Percentiles rank a stretch among this genome's conserved stretches.
Evolutionary conservation across 2,797 vertebrate genomes (phyloP).

Genomic region (Myoxocephalus aenaeus): DNA sequence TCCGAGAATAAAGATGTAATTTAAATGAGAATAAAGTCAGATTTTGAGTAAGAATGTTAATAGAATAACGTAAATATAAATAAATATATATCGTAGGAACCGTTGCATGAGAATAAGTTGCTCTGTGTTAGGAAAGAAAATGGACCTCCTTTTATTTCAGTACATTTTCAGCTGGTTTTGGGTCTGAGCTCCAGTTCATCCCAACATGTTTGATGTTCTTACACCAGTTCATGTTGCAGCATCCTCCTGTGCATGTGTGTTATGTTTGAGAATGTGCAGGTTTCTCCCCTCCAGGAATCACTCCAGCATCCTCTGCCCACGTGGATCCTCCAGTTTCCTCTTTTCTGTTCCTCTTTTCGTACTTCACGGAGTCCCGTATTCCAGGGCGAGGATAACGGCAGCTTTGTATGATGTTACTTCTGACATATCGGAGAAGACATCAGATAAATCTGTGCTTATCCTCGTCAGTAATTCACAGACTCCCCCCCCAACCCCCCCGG

Average conservation of each 20-base stretch:
- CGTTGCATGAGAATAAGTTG: background rate
- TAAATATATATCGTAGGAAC: background rate
- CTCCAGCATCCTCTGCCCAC: slow-evolving; percentile 8
- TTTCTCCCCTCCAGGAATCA: background rate
- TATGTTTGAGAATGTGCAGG: background rate
- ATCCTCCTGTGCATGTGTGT: background rate
- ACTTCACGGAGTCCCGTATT: slow-evolving; percentile 49
- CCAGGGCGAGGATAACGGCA: slow-evolving; percentile 85
- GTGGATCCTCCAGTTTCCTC: slow-evolving; percentile 17
- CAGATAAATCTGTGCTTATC: slow-evolving; percentile 92
- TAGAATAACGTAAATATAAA: background rate
- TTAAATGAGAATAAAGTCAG: background rate
- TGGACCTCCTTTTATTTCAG: background rate
- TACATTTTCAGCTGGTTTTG: background rate
- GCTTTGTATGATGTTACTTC: slow-evolving; percentile 92
- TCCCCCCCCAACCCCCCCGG: background rate
- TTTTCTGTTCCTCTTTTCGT: background rate
- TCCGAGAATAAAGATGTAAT: background rate
- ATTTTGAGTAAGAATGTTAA: too few species aligned
- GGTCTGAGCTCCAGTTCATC: background rate
- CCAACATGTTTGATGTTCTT: background rate
- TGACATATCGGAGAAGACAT: slow-evolving; percentile 87
- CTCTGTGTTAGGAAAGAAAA: background rate
- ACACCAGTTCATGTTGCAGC: background rate
- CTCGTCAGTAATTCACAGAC: slow-evolving; percentile 82